Evolutionary conservation across 1,140 invertebrate genomes (phyloP), one percentile per base, ranked within the genome.

Genomic region (Melitaea cinxia): DNA sequence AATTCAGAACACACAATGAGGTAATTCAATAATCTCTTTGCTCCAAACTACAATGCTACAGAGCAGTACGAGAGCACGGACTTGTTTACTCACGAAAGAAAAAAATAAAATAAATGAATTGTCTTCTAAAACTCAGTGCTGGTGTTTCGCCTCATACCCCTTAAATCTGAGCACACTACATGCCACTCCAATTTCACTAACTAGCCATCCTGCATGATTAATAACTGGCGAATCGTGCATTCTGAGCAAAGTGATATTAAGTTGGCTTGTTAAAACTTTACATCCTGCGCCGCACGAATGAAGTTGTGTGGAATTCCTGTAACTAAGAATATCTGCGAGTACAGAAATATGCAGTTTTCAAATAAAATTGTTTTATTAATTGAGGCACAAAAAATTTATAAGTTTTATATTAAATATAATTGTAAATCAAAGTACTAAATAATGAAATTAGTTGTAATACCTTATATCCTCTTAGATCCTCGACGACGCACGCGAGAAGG

Each of bases 401-500:
- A n/a, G n/a, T n/a, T n/a, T n/a, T n/a, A n/a, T n/a, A n/a, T n/a
- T n/a, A n/a, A n/a, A n/a, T n/a, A n/a, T n/a, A n/a, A n/a, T n/a
- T n/a, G n/a, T n/a, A n/a, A n/a, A n/a, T n/a, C n/a, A 45, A 50
- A 35, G 28, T 50, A 30, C 17, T 49, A n/a, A n/a, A n/a, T 33
- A 49, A 49, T 50, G 24, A 50, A 59, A 59, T 59, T 59, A 49
- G 28, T 59, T 59, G 2, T 33, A 47, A 91, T 93, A 97, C 97
- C 94, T 97, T 97, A 86, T 96, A 98, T 70, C 94, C 94, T 73
- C 95, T 94, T 23, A 99, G 93, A 90, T 97, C 96, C 84, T 98
- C 96, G 21, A 99, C 97, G 58, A 98, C 96, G 83, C 98, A 99
- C n/a, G 97, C 96, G 28, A 99, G 92, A 1, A 98, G 91, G 10